These are phyloP conservation scores for Limnephilus auricula DNA, from an alignment of 2,888 invertebrate genomes.

Conservation along the genomic window DNA sequence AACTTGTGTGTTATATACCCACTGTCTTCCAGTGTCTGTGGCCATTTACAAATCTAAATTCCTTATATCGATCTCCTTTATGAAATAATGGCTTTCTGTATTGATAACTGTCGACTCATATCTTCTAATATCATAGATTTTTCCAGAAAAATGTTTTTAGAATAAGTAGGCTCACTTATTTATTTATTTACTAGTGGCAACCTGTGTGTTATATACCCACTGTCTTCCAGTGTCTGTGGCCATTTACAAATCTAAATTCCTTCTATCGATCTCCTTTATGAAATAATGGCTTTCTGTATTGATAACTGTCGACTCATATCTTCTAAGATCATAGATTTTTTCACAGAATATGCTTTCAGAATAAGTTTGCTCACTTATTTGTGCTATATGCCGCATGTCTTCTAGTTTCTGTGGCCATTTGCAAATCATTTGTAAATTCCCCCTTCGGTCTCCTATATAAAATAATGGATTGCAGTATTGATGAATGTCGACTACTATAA, in stretches of 20 bases:
- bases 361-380: background rate
- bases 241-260: constrained; percentile 7
- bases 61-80: background rate
- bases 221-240: background rate
- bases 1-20: background rate
- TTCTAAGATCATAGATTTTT: too few species aligned
- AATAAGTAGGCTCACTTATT: too few species aligned
- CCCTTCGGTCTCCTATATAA: background rate
- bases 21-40: background rate
- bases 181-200: too few species aligned
- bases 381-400: background rate
- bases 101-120: background rate
- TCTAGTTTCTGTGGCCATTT: background rate
- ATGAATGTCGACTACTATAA: background rate
- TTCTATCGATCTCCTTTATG: background rate
- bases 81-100: background rate
- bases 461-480: background rate
- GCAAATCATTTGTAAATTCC: background rate
- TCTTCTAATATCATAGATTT: too few species aligned
- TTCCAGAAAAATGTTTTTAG: too few species aligned
- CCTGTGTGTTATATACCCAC: background rate
- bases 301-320: background rate
- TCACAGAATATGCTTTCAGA: background rate
- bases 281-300: background rate
- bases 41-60: constrained; percentile 8